These are phyloP conservation scores for Montipora sp. DNA, from an alignment of 64 coral and sea anemone genomes.

Conservation along the genomic window DNA sequence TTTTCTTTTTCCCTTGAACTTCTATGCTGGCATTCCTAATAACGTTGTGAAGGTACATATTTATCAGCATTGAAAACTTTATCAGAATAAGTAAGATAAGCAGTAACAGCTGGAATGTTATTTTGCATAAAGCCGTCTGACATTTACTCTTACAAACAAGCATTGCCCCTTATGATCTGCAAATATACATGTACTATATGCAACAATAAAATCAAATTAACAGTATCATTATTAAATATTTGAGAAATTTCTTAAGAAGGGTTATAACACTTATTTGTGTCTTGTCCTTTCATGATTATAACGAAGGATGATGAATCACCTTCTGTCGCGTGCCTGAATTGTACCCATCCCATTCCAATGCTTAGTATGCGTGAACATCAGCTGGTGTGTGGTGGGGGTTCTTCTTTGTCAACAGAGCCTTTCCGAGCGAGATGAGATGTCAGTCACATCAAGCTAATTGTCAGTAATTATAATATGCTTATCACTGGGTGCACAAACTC, in stretches of 20 bases:
- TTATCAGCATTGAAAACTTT: too few species aligned
- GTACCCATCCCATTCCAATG: neutral
- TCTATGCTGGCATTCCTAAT: too few species aligned
- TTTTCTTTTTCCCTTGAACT: too few species aligned
- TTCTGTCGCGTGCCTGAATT: neutral
- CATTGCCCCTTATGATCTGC: neutral
- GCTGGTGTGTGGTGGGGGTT: neutral
- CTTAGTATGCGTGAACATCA: neutral
- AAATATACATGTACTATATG: neutral
- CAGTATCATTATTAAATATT: too few species aligned
- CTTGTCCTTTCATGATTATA: neutral
- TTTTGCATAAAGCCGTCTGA: neutral
- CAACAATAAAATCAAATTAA: too few species aligned
- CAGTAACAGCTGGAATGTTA: neutral
- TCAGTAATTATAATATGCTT: neutral
- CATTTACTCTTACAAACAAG: neutral
- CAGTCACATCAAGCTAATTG: neutral
- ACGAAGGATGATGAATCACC: neutral
- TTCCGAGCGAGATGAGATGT: neutral
- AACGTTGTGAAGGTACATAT: too few species aligned
- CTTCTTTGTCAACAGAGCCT: neutral
- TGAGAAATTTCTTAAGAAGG: too few species aligned
- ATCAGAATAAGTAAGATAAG: too few species aligned
- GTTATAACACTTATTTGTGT: neutral
- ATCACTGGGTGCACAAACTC: too few species aligned